Evolutionary conservation across 2,113 vertebrate species (phyloP).

Genomic region (Tursiops truncatus): DNA sequence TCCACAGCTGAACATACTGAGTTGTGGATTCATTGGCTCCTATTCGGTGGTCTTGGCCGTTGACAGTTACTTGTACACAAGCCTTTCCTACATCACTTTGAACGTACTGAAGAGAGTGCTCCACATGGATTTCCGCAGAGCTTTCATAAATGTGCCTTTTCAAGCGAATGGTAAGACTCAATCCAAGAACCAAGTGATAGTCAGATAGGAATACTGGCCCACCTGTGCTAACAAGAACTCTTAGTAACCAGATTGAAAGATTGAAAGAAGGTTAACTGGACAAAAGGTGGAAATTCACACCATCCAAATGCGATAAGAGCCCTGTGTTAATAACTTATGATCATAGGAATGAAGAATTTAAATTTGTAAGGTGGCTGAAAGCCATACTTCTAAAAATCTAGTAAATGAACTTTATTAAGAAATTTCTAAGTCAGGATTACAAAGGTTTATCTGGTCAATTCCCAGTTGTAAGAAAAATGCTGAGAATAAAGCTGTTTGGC

Average conservation of each 20-base stretch:
- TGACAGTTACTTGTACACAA: conserved; percentile 92
- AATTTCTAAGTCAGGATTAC: not conserved
- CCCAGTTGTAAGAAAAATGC: not conserved
- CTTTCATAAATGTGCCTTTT: conserved; percentile 90
- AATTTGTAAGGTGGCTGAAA: not conserved
- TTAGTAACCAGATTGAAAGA: not conserved
- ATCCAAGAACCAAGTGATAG: not conserved
- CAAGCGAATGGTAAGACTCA: conserved; percentile 90
- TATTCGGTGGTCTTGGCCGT: conserved; percentile 90
- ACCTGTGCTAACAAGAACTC: not conserved
- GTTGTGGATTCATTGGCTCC: conserved; percentile 90
- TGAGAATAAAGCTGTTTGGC: not conserved
- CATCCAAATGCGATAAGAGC: not conserved
- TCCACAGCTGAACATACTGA: conserved; percentile 91
- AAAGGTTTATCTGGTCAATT: not conserved
- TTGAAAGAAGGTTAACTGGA: not conserved
- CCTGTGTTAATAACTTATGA: not conserved
- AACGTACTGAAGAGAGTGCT: conserved; percentile 93
- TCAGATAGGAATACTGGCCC: not conserved
- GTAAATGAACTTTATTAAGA: not conserved
- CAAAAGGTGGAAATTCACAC: not conserved
- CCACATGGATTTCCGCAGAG: conserved; percentile 86
- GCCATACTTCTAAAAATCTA: not conserved
- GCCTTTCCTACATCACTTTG: conserved; percentile 92
- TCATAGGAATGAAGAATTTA: not conserved